phyloP scores from a whole-genome alignment of 2,113 vertebrate genomes.

The Ammodramus savannarum region DNA sequence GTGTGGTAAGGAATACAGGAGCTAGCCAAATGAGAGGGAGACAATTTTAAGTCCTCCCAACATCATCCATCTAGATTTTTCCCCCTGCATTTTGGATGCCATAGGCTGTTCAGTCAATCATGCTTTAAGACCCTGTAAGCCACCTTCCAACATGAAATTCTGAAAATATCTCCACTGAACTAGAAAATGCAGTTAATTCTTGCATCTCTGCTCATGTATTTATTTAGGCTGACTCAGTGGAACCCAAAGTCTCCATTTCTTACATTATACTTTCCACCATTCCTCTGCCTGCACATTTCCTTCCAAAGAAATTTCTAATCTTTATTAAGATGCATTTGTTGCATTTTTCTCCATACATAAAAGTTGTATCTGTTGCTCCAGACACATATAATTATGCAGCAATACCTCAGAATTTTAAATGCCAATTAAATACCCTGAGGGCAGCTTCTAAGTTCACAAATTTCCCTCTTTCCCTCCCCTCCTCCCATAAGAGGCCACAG shows the following conservation, averaged over 20 bases:
- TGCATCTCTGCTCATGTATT: not conserved
- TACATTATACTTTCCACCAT: not conserved
- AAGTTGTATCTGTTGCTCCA: not conserved
- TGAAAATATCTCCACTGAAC: not conserved
- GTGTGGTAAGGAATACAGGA: not conserved
- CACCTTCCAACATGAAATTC: not conserved
- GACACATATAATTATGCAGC: not conserved
- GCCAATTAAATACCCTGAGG: not conserved
- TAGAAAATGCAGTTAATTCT: slow-evolving; percentile 3
- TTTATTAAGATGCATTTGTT: not conserved
- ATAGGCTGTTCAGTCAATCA: not conserved
- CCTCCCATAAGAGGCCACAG: not conserved
- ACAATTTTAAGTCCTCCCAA: not conserved
- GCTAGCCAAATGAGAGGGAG: not conserved
- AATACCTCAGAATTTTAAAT: not conserved
- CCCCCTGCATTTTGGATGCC: not conserved
- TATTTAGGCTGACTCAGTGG: not conserved
- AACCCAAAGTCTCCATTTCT: not conserved
- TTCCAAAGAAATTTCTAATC: not conserved
- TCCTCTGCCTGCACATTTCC: not conserved
- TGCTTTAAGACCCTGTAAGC: not conserved
- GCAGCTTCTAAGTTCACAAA: not conserved
- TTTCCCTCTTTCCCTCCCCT: not conserved
- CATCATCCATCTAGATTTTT: not conserved
- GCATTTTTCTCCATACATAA: not conserved